Percentiles rank a stretch among this genome's conserved stretches.
Conservation (phyloP, 2,113 vertebrate genomes). For the Gadus macrocephalus region DNA sequence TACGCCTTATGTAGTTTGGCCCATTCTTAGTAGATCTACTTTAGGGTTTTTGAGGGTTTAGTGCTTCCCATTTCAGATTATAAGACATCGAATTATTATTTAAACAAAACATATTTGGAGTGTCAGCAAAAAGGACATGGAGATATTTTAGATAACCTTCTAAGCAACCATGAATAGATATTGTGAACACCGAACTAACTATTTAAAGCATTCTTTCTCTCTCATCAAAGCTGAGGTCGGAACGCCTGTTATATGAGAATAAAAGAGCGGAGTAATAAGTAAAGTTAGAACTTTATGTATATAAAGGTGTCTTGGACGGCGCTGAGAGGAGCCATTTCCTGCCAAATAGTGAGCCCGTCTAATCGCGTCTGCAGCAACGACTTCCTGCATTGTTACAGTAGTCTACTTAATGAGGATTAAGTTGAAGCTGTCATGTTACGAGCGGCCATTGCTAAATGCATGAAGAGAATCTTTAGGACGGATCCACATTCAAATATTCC, state of each 20-base stretch:
- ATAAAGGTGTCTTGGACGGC: slow-evolving; percentile 62
- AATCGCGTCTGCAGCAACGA: slow-evolving; percentile 69
- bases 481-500: background rate
- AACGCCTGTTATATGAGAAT: background rate
- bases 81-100: no score
- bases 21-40: no score
- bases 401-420: slow-evolving; percentile 71
- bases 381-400: slow-evolving; percentile 74
- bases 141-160: no score
- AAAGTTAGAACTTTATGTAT: background rate
- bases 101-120: no score
- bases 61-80: no score
- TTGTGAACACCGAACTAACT: no score
- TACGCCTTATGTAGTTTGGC: no score
- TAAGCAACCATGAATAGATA: no score
- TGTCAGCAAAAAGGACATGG: no score
- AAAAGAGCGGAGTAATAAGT: background rate
- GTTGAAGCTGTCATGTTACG: slow-evolving; percentile 67
- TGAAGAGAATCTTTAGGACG: background rate
- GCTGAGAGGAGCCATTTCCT: slow-evolving; percentile 69
- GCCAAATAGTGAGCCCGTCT: slow-evolving; percentile 75
- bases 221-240: background rate
- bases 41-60: no score
- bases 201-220: no score
- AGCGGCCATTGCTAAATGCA: slow-evolving; percentile 57